phyloP scores from a whole-genome alignment of 2,113 vertebrate genomes.

The Nestor notabilis region DNA sequence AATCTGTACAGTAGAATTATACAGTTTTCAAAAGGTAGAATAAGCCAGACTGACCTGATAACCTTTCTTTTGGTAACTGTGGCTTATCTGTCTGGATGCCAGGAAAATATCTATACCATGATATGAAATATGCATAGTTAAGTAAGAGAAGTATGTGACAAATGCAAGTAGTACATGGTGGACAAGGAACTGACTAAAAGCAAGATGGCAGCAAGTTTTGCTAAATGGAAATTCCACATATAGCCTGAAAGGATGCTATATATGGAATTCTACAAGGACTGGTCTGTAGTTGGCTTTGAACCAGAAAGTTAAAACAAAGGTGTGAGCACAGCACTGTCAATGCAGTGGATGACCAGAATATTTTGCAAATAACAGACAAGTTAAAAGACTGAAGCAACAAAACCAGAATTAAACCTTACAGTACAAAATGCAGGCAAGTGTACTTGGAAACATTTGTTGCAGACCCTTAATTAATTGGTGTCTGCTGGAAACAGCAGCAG shows the following conservation, averaged over 20 bases:
- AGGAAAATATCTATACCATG: neutral
- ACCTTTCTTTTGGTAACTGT: neutral
- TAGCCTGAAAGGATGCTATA: neutral
- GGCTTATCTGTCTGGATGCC: neutral
- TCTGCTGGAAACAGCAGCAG: neutral
- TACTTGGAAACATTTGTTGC: neutral
- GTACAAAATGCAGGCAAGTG: neutral
- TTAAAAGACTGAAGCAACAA: neutral
- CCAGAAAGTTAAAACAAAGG: neutral
- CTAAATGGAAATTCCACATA: neutral
- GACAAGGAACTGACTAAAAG: neutral
- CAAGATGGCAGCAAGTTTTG: neutral
- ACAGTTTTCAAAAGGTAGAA: neutral
- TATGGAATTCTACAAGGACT: neutral
- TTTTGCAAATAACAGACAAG: neutral
- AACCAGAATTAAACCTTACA: neutral
- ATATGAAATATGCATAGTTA: neutral
- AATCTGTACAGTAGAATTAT: neutral
- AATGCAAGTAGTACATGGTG: neutral
- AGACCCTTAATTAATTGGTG: neutral
- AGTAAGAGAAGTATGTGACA: neutral
- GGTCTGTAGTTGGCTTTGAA: neutral
- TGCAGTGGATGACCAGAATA: neutral
- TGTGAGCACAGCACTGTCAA: neutral
- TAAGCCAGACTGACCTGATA: neutral